Conservation (phyloP, 2,113 vertebrate species). For the Aleadryas rufinucha region DNA sequence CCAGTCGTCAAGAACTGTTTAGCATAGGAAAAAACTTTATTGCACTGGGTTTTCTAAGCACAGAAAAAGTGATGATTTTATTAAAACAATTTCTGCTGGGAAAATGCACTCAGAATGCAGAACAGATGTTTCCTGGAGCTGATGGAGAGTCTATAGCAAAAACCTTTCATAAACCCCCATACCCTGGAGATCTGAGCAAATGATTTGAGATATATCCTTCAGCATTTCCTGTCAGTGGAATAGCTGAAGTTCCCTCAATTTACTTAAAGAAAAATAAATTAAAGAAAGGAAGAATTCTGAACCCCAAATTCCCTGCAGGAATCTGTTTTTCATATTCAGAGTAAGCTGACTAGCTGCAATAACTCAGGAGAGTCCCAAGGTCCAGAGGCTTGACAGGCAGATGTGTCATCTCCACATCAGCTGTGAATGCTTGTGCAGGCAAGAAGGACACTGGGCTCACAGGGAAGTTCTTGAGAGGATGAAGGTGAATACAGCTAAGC, state of each 20-base stretch:
- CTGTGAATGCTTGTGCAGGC: neutral
- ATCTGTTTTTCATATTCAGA: conserved; percentile 35
- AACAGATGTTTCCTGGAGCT: conserved; percentile 56
- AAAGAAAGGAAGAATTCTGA: conserved; percentile 14
- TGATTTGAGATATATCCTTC: conserved; percentile 36
- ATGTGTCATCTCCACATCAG: conserved; percentile 16
- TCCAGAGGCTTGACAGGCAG: conserved; percentile 11
- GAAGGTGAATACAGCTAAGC: neutral
- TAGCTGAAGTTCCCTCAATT: conserved; percentile 1
- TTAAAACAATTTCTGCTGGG: conserved; percentile 43
- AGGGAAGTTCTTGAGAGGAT: neutral
- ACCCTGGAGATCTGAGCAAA: conserved; percentile 41
- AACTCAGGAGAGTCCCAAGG: conserved; percentile 6
- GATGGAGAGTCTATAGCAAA: neutral
- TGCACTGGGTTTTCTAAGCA: conserved; percentile 1
- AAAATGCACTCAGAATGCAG: neutral
- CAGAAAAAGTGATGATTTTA: conserved; percentile 54
- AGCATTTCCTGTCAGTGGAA: conserved; percentile 51
- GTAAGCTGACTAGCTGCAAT: conserved; percentile 28
- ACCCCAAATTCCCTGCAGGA: conserved; percentile 12
- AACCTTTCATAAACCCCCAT: neutral
- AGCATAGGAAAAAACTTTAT: neutral
- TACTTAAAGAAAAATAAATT: conserved; percentile 52
- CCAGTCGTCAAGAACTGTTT: neutral
- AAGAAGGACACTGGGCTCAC: neutral